A percentile compares a stretch with the other conserved stretches of the same genome.
phyloP scores from a whole-genome alignment of 1,140 invertebrate species.

The Pogonomyrmex barbatus region DNA sequence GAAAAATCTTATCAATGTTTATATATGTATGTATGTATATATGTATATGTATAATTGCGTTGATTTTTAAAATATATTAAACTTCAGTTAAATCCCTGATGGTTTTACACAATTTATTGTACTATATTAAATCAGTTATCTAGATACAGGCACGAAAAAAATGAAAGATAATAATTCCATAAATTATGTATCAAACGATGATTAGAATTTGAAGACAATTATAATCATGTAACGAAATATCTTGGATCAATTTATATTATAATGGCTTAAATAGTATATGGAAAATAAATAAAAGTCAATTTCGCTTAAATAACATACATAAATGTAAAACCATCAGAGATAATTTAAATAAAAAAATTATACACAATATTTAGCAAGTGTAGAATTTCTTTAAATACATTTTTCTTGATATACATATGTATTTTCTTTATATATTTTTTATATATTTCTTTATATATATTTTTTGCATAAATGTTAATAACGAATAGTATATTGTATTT shows the following conservation, averaged over 20 bases:
- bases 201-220: conserved; percentile 40
- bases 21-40: not conserved
- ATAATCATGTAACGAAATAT: not conserved
- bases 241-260: not conserved
- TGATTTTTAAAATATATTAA: not conserved
- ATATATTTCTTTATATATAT: not conserved
- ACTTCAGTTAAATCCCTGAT: not conserved
- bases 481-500: not conserved
- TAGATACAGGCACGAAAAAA: not conserved
- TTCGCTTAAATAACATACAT: not conserved
- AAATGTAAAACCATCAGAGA: conserved; percentile 11
- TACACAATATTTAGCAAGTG: not conserved
- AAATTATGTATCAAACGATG: not conserved
- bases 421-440: not conserved
- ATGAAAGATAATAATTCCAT: not conserved
- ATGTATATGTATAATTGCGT: not conserved
- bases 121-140: not conserved
- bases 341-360: conserved; percentile 1
- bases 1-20: not conserved
- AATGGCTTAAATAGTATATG: not conserved
- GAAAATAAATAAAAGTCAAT: conserved; percentile 14
- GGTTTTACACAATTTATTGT: conserved; percentile 17
- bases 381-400: conserved; percentile 19
- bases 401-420: not conserved
- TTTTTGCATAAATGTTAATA: not conserved